These are phyloP conservation scores for Typhlichthys eigenmanni DNA, from an alignment of 2,797 vertebrate species.

Conservation along the genomic window DNA sequence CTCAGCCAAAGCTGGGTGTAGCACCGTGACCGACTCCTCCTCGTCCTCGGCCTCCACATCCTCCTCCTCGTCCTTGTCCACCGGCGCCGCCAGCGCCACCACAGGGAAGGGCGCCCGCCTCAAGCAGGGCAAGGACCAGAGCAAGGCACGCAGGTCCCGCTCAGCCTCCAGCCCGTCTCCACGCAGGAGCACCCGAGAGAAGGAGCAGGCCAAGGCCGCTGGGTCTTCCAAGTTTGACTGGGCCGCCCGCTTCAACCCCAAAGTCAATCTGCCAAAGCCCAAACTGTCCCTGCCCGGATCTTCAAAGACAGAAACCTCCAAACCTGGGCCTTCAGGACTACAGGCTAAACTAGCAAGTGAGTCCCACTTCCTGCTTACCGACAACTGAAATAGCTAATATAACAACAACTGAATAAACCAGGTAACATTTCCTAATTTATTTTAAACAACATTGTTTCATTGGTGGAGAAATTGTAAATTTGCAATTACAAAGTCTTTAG, in stretches of 20 bases:
- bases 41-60: conserved; percentile 97
- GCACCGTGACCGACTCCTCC: conserved; percentile 96
- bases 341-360: conserved; percentile 99
- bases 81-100: conserved; percentile 82
- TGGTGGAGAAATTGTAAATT: not conserved
- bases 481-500: conserved; percentile 6
- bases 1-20: conserved; percentile 99
- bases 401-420: too few species aligned
- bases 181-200: conserved; percentile 92
- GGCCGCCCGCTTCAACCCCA: conserved; percentile 97
- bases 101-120: conserved; percentile 89
- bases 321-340: conserved; percentile 99
- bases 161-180: conserved; percentile 98
- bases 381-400: too few species aligned
- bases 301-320: conserved; percentile 97
- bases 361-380: conserved; percentile 56
- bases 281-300: conserved; percentile 98
- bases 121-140: conserved; percentile 99
- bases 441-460: not conserved
- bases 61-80: conserved; percentile 94
- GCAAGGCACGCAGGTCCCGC: conserved; percentile 93
- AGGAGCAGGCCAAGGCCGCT: conserved; percentile 92
- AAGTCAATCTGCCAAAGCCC: conserved; percentile 99
- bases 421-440: not conserved
- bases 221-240: conserved; percentile 99